Base-by-base conservation (phyloP, 2,797 vertebrate genomes). In the Melanotaenia trifasciata region DNA sequence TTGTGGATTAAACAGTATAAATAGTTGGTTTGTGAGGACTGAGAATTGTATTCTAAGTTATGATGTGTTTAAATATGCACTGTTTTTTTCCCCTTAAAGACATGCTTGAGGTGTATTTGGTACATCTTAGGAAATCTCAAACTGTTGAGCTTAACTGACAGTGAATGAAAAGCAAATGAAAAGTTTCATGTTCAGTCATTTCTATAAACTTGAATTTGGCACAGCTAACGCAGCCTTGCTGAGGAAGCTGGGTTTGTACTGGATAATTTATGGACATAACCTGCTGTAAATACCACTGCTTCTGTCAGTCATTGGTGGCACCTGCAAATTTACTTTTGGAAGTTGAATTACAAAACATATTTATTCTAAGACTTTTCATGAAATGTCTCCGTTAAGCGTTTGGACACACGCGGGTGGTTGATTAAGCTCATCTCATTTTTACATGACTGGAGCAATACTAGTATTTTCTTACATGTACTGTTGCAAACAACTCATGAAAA, bases 181-280 rank as follows among this genome's bases (percentile, higher is more conserved):
- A 64, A 16, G 47, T 70, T 56, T 59, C 13, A 22, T 35, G 24
- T 51, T 54, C 12, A 50, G 54, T 72, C 6, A 33, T 67, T 67
- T 74, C 59, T 85, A 65, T 74, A 76, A 57, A 79, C 77, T 84
- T 38, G 67, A 84, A 72, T 32, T 47, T 63, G 78, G 26, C 28
- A 26, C 50, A 5, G 24, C 22, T 28, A 54, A 13, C 5, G 14
- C 24, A 54, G 24, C 26, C 5, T 57, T 59, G 58, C 68, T 7
- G 43, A 7, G 36, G 45, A 71, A 6, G 16, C 14, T 62, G 58
- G 38, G 43, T 71, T 54, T 76, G 64, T 69, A 83, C 81, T 85
- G 71, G 67, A 74, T 64, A 45, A 40, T 68, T 81, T 70, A 71
- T 78, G 75, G 74, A 64, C 53, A 64, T 60, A 59, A 54, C 22